A percentile compares a stretch with the other conserved stretches of the same genome.
These are phyloP conservation scores for Drosophila sulfurigaster DNA, from an alignment of 1,140 invertebrate genomes.

Conservation along the genomic window DNA sequence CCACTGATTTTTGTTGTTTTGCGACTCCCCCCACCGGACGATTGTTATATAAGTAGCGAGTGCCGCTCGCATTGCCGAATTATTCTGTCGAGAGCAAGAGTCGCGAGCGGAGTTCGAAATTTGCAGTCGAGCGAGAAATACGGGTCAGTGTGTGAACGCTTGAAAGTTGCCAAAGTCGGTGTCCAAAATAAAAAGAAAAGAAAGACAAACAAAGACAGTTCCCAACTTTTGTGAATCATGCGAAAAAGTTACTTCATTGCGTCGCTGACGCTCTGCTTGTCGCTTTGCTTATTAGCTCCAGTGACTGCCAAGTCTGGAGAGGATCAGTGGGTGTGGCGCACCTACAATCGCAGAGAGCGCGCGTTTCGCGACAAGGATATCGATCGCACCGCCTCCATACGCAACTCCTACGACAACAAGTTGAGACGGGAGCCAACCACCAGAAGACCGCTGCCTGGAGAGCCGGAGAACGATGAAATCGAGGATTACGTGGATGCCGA, in stretches of 20 bases:
- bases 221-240: slow-evolving; percentile 51
- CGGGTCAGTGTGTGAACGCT: slow-evolving; percentile 72
- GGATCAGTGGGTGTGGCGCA: slow-evolving; percentile 69
- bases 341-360: slow-evolving; percentile 54
- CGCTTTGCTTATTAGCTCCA: slow-evolving; percentile 42
- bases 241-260: slow-evolving; percentile 67
- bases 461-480: slow-evolving; percentile 78
- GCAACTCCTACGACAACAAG: slow-evolving; percentile 56
- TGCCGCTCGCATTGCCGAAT: slow-evolving; percentile 61
- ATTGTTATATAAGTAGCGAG: slow-evolving; percentile 81
- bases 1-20: slow-evolving; percentile 57
- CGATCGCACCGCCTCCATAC: slow-evolving; percentile 47
- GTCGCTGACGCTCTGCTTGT: slow-evolving; percentile 11
- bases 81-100: slow-evolving; percentile 62
- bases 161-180: slow-evolving; percentile 4
- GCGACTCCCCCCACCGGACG: slow-evolving; percentile 37
- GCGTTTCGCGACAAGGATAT: slow-evolving; percentile 59
- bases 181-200: slow-evolving; percentile 14
- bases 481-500: slow-evolving; percentile 75
- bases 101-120: slow-evolving; percentile 30
- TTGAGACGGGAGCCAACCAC: slow-evolving; percentile 73
- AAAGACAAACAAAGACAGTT: slow-evolving; percentile 6
- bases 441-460: slow-evolving; percentile 63
- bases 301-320: slow-evolving; percentile 39
- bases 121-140: slow-evolving; percentile 59